A percentile compares a stretch with the other conserved stretches of the same genome.
phyloP scores from a whole-genome alignment of 2,113 vertebrate species.

The Erpornis zantholeuca region DNA sequence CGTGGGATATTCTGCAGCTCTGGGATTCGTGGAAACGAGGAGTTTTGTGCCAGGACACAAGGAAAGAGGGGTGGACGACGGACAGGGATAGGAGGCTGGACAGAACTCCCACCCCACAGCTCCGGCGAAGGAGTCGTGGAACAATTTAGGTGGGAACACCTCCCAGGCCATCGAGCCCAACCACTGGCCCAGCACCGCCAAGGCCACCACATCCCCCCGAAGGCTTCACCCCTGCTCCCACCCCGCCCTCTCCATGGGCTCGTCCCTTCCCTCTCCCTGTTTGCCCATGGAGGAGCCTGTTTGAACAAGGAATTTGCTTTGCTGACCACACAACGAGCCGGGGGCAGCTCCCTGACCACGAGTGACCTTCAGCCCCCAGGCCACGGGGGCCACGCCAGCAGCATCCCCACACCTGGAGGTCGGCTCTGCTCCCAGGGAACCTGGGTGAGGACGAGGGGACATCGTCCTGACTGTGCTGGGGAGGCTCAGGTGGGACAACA shows the following conservation, averaged over 20 bases:
- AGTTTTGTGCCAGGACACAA: fast-evolving
- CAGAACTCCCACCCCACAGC: background rate
- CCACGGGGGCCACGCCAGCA: background rate
- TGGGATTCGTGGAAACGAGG: background rate
- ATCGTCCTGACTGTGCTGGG: fast-evolving
- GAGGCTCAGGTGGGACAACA: background rate
- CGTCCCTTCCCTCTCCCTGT: background rate
- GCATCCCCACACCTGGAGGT: background rate
- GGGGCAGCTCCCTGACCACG: background rate
- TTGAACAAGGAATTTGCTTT: background rate
- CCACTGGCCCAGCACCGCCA: background rate
- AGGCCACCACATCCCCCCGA: background rate
- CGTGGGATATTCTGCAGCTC: fast-evolving
- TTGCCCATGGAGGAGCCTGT: background rate
- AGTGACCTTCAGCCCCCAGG: background rate
- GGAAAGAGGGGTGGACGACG: background rate
- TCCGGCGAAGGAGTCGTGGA: fast-evolving
- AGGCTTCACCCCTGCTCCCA: background rate
- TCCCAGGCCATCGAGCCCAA: fast-evolving
- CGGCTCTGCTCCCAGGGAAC: background rate
- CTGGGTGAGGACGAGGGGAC: fast-evolving
- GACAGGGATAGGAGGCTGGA: fast-evolving
- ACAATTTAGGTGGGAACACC: fast-evolving
- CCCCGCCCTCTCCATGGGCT: background rate
- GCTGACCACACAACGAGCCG: background rate